phyloP scores from a whole-genome alignment of 2,797 vertebrate species.

The Gastrophryne carolinensis region DNA sequence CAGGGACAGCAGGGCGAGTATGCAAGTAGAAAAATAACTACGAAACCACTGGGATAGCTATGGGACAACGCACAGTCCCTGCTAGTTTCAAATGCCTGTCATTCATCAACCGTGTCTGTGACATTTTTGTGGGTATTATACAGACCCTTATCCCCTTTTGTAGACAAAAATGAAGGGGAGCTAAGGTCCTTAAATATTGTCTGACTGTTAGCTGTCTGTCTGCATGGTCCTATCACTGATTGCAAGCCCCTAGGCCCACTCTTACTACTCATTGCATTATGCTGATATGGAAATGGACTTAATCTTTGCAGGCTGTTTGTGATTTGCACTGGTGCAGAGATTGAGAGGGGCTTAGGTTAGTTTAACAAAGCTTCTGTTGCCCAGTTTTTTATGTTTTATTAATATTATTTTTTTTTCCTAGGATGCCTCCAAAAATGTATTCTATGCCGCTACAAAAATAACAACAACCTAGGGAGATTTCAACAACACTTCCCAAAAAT shows the following conservation, averaged over 20 bases:
- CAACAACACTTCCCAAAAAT: neutral
- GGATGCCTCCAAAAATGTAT: neutral
- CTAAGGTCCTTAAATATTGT: constrained; percentile 46
- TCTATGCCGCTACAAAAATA: neutral
- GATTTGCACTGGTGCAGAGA: constrained; percentile 23
- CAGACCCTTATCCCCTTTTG: constrained; percentile 33
- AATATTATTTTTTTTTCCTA: no score
- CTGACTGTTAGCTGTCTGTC: constrained; percentile 53
- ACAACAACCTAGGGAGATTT: neutral
- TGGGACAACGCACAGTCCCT: constrained; percentile 40
- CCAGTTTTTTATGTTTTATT: no score
- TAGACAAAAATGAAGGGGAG: constrained; percentile 17
- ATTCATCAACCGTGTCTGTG: constrained; percentile 51
- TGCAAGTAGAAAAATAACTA: constrained; percentile 24
- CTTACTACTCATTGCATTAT: constrained; percentile 34
- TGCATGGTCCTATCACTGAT: constrained; percentile 54
- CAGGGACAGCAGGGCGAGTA: constrained; percentile 30
- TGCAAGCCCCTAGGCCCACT: constrained; percentile 40
- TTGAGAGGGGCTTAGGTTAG: constrained; percentile 23
- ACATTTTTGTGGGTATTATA: constrained; percentile 52
- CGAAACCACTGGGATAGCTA: constrained; percentile 1
- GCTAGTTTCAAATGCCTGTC: constrained; percentile 43
- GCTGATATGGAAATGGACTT: constrained; percentile 36
- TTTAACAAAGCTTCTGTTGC: constrained; percentile 30
- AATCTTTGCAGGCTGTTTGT: constrained; percentile 32